These are phyloP conservation scores for Achlya flavicornis DNA, from an alignment of 2,888 invertebrate species.

Conservation along the genomic window DNA sequence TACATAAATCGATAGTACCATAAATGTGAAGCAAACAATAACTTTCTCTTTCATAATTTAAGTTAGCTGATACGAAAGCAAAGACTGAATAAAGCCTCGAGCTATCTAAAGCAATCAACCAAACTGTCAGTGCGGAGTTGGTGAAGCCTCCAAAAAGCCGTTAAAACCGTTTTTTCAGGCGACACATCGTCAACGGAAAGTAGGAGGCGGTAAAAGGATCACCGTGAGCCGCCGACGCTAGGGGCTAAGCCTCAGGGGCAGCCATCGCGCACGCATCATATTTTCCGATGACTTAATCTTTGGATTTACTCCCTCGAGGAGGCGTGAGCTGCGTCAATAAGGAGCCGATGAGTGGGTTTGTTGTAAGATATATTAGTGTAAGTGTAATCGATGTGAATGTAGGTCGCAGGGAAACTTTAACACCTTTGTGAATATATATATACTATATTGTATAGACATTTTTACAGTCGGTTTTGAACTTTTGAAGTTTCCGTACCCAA, in stretches of 20 bases:
- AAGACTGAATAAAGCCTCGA: conserved; percentile 18
- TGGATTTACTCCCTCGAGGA: conserved; percentile 46
- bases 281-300: conserved; percentile 66
- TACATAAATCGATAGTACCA: not conserved
- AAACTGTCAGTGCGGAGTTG: conserved; percentile 44
- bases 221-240: conserved; percentile 27
- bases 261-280: conserved; percentile 66
- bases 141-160: conserved; percentile 45
- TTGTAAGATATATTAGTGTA: conserved; percentile 2
- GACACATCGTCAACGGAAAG: conserved; percentile 54
- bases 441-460: too few relatives aligned
- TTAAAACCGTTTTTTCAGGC: conserved; percentile 55
- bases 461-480: too few relatives aligned
- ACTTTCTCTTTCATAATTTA: not conserved
- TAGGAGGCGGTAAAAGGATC: conserved; percentile 44
- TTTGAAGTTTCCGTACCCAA: too few relatives aligned
- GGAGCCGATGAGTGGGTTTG: conserved; percentile 16
- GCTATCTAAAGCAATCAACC: conserved; percentile 34
- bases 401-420: not conserved
- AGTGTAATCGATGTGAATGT: conserved; percentile 14
- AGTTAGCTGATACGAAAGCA: conserved; percentile 6
- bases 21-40: not conserved
- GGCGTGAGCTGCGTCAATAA: conserved; percentile 40
- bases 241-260: conserved; percentile 55
- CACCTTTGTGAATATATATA: too few relatives aligned